phyloP scores from a whole-genome alignment of 2,797 vertebrate species.

The Hypotaenidia philippensis region DNA sequence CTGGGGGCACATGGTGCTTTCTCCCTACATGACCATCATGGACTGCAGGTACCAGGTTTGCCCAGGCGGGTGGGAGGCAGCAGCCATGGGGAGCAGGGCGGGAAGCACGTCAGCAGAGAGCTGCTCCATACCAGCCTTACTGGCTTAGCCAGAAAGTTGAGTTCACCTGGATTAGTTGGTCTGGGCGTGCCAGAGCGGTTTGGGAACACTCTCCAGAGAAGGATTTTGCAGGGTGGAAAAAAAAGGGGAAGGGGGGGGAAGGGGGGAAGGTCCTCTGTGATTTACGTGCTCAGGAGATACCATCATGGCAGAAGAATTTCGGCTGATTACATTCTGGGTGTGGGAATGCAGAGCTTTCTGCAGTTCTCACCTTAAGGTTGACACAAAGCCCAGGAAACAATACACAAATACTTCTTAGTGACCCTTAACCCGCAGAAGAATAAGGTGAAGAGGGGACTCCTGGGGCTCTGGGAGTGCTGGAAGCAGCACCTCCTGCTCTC shows the following conservation, averaged over 20 bases:
- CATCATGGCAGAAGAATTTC: slow-evolving; percentile 55
- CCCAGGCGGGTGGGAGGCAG: not conserved
- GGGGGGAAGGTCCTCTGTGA: not conserved
- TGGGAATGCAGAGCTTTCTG: slow-evolving; percentile 62
- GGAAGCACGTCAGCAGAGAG: slow-evolving; percentile 45
- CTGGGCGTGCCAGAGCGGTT: slow-evolving; percentile 56
- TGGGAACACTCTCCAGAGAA: slow-evolving; percentile 31
- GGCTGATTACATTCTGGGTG: slow-evolving; percentile 64
- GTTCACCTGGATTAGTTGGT: slow-evolving; percentile 54
- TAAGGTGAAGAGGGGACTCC: not conserved
- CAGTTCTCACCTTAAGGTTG: slow-evolving; percentile 46
- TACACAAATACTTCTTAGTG: not conserved
- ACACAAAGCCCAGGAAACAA: slow-evolving; percentile 36
- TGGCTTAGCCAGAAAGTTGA: slow-evolving; percentile 63
- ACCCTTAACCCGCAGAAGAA: not conserved
- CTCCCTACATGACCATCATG: accelerated
- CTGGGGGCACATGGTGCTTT: accelerated
- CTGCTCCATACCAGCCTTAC: slow-evolving; percentile 12
- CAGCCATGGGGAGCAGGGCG: not conserved
- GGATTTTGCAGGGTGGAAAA: not conserved
- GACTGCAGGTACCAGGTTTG: not conserved
- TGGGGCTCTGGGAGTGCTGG: not conserved
- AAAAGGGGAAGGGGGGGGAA: not conserved
- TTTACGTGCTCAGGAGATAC: slow-evolving; percentile 41
- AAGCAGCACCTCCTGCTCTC: not conserved